A percentile compares a stretch with the other conserved stretches of the same genome.
Conservation (phyloP, 1,140 invertebrate species). For the Drosophila littoralis region DNA sequence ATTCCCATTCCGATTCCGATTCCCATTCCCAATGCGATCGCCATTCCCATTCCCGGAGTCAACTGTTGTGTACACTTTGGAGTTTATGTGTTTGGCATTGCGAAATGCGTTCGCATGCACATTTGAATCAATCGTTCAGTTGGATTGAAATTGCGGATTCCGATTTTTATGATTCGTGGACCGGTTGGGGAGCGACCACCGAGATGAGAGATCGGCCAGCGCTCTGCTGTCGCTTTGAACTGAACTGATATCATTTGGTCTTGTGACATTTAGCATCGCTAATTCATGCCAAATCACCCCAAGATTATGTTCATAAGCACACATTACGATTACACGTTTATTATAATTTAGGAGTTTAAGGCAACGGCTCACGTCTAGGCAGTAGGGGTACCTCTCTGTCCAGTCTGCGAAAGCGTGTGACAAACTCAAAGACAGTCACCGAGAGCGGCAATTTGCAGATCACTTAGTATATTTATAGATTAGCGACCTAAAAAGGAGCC, state of each 20-base stretch:
- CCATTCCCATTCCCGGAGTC: conserved; percentile 32
- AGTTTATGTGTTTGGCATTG: conserved; percentile 73
- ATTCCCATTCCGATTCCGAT: conserved; percentile 22
- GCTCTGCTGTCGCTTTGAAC: conserved; percentile 25
- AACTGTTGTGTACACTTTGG: conserved; percentile 50
- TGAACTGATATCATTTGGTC: conserved; percentile 64
- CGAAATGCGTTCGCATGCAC: conserved; percentile 75
- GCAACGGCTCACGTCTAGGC: neutral
- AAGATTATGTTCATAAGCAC: conserved; percentile 83
- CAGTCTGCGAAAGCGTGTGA: conserved; percentile 39
- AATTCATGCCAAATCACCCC: conserved; percentile 81
- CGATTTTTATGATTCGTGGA: conserved; percentile 58
- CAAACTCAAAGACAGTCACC: conserved; percentile 3
- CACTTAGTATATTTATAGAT: conserved; percentile 43
- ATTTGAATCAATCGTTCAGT: conserved; percentile 78
- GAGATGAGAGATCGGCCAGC: neutral
- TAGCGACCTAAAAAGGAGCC: conserved; percentile 41
- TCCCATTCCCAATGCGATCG: neutral
- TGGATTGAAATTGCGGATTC: conserved; percentile 40
- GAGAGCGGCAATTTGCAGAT: conserved; percentile 16
- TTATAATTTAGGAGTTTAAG: conserved; percentile 83
- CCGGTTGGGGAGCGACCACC: conserved; percentile 48
- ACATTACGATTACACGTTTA: conserved; percentile 84
- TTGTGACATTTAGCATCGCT: conserved; percentile 82
- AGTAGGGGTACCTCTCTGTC: neutral